Conservation (phyloP, 2,888 invertebrate genomes). For the Andrena dorsata region DNA sequence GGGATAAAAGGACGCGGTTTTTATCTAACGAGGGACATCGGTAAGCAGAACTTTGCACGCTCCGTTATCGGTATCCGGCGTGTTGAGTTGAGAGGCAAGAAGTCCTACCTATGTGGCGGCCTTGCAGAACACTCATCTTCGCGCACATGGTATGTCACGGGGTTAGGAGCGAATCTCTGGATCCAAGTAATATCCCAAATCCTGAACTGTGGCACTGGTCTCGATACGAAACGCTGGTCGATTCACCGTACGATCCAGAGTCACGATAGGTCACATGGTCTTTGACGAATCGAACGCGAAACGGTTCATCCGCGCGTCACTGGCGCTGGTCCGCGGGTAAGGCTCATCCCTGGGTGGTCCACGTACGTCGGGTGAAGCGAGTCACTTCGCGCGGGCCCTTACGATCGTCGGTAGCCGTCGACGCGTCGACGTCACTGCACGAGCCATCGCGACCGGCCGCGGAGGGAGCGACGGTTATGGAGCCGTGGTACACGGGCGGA, state of each 20-base stretch:
- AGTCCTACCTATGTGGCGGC: conserved; percentile 83
- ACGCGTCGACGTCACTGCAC: conserved; percentile 10
- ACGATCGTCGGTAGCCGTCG: not conserved
- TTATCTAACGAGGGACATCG: not conserved
- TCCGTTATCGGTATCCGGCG: not conserved
- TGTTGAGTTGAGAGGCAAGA: not conserved
- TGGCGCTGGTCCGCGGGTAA: too few relatives aligned
- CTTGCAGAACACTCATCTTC: conserved; percentile 84
- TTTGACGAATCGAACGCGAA: conserved; percentile 4
- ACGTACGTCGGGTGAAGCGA: not conserved
- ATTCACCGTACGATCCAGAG: not conserved
- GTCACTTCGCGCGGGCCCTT: not conserved
- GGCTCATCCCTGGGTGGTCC: not conserved
- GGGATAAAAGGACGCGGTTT: too few relatives aligned
- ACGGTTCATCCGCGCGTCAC: conserved; percentile 4
- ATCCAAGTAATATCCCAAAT: conserved; percentile 42
- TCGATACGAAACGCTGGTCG: not conserved
- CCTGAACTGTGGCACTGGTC: not conserved
- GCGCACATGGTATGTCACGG: conserved; percentile 80
- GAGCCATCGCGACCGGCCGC: conserved; percentile 17
- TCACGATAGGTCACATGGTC: conserved; percentile 17
- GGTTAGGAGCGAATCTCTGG: conserved; percentile 8
- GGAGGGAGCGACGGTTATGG: not conserved
- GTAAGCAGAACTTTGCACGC: not conserved
- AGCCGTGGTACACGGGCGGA: not conserved